Evolutionary conservation across 2,797 vertebrate species (phyloP), one percentile per base, ranked within the genome.

Genomic region (Cyclopterus lumpus): DNA sequence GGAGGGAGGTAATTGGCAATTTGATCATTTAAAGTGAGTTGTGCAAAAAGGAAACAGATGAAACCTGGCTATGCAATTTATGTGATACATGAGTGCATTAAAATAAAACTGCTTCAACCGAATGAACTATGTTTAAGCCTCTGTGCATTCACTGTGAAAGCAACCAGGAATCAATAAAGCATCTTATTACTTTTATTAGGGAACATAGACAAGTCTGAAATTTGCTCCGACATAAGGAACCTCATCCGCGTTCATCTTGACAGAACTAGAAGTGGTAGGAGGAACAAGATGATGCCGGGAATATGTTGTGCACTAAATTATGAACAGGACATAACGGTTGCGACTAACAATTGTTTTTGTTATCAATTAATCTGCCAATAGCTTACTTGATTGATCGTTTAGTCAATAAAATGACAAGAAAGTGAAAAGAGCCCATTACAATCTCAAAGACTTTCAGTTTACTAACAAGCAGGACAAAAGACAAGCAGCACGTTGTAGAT

Each of bases 1-100:
- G 80, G 67, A 67, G 48, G 49, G 63, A 60, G 20, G 80, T 79
- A 88, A 87, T 74, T 76, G 82, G 69, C 69, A 71, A 40, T 86
- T 79, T 79, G 46, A 83, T 84, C 59, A 84, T 83, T 85, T 68
- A 42, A 72, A 80, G 65, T 80, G 34, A 57, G 55, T 22, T 48
- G 63, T 26, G 76, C 28, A 20, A 77, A 72, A 67, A n/a, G n/a
- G 63, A 46, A 64, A 68, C 63, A 73, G 62, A 79, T 57, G 67
- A 30, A 82, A 82, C 75, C 58, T 24, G 57, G 28, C 61, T 34
- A 36, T 69, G 38, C 71, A 68, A 80, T 84, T 84, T 71, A 79
- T 61, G 48, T 44, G 54, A 54, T n/a, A 48, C 46, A 63, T 20
- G 55, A 73, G 49, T 65, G 46, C 30, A 64, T 57, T 53, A 74